These are phyloP conservation scores for Cyprinodon variegatus DNA, from an alignment of 2,113 vertebrate species.

Conservation along the genomic window DNA sequence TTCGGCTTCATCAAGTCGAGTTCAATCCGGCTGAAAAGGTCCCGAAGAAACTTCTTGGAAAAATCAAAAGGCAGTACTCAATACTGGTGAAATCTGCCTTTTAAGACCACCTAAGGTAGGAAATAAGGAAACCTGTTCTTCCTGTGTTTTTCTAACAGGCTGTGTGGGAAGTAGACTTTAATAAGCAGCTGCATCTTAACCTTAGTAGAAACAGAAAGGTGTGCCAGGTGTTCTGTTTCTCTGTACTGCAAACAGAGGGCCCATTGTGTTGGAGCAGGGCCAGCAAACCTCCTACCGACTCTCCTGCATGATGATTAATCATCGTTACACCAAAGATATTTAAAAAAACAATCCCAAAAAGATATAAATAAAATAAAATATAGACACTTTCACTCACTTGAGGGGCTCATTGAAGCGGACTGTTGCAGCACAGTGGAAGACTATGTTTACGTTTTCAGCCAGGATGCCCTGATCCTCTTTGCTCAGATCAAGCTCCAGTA, in stretches of 20 bases:
- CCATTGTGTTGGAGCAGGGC: neutral
- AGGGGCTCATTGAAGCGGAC: constrained; percentile 95
- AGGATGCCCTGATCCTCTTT: constrained; percentile 86
- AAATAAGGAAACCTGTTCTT: neutral
- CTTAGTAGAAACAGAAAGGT: neutral
- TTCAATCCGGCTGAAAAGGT: too few species aligned
- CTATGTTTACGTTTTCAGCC: constrained; percentile 82
- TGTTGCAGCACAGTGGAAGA: constrained; percentile 98
- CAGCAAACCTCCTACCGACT: neutral
- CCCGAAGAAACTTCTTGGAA: too few species aligned
- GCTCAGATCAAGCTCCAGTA: constrained; percentile 87
- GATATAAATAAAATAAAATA: neutral
- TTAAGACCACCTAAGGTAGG: neutral
- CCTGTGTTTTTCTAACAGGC: neutral
- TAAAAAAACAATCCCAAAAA: neutral
- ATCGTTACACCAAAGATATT: too few species aligned
- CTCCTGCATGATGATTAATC: neutral
- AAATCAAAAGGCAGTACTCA: too few species aligned
- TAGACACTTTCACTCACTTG: constrained; percentile 81
- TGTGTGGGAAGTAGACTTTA: neutral
- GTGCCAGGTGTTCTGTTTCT: constrained; percentile 18
- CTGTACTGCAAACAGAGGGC: constrained; percentile 6
- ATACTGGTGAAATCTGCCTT: neutral
- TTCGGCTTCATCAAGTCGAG: too few species aligned
- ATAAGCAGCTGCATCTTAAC: neutral